Evolutionary conservation across 2,888 invertebrate genomes (phyloP).

Genomic region (Clistopyga incitator): DNA sequence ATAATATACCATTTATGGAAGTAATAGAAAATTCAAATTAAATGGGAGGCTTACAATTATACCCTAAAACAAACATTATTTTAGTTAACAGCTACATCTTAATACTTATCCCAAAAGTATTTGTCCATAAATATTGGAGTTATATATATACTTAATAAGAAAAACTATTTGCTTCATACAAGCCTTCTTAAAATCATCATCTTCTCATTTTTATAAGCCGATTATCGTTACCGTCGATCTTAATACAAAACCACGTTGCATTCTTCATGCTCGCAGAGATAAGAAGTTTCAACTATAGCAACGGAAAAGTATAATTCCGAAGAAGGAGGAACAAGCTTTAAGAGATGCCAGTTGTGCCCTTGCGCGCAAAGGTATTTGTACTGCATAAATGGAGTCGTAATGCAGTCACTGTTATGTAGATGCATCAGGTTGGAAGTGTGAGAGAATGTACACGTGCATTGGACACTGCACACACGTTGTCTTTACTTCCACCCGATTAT

Average conservation of each 20-base stretch:
- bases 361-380: slow-evolving; percentile 13
- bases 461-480: slow-evolving; percentile 32
- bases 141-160: too few relatives aligned
- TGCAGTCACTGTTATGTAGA: slow-evolving; percentile 25
- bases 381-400: slow-evolving; percentile 20
- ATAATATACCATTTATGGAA: too few relatives aligned
- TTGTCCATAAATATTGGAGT: too few relatives aligned
- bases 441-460: slow-evolving; percentile 18
- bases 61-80: too few relatives aligned
- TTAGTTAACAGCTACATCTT: too few relatives aligned
- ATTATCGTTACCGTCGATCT: slow-evolving; percentile 54
- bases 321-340: slow-evolving; percentile 33
- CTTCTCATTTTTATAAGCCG: slow-evolving; percentile 43
- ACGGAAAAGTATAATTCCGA: slow-evolving; percentile 26
- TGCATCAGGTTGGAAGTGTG: slow-evolving; percentile 21
- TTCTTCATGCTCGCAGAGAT: slow-evolving; percentile 19
- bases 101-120: too few relatives aligned
- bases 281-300: slow-evolving; percentile 35
- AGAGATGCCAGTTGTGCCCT: slow-evolving; percentile 2
- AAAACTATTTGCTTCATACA: too few relatives aligned
- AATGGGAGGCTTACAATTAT: too few relatives aligned
- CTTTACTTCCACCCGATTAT: slow-evolving; percentile 61
- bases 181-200: slow-evolving; percentile 13
- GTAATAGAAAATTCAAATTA: too few relatives aligned
- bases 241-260: slow-evolving; percentile 21